These are phyloP conservation scores for Petrocephalus microphthalmus DNA, from an alignment of 2,113 vertebrate species.

Conservation along the genomic window DNA sequence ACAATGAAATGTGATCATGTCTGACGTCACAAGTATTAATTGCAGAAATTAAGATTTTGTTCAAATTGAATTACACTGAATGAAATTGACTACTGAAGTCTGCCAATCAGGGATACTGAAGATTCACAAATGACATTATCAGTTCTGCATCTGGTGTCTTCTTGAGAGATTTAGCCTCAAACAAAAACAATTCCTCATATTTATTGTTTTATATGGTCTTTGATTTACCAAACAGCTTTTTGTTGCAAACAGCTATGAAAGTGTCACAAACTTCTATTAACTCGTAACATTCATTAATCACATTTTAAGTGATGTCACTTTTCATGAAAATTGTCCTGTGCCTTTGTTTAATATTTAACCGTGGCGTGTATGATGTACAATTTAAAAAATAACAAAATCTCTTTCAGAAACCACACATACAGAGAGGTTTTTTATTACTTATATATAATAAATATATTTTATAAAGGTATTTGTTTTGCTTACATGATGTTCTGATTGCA, in stretches of 20 bases:
- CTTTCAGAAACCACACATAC: not conserved
- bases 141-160: not conserved
- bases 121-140: not conserved
- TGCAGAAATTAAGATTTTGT: not conserved
- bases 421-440: not conserved
- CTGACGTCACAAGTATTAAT: not conserved
- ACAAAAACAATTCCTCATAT: not conserved
- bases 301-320: not conserved
- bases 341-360: not conserved
- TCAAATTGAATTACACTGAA: no score
- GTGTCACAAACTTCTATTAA: not conserved
- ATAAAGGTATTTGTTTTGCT: not conserved
- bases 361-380: not conserved
- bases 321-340: not conserved
- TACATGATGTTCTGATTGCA: not conserved
- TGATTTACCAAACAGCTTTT: not conserved
- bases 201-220: not conserved
- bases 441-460: not conserved
- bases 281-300: not conserved
- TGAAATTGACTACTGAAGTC: not conserved
- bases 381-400: not conserved
- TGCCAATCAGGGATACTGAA: not conserved
- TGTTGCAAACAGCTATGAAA: not conserved
- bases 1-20: not conserved
- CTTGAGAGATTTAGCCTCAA: not conserved